Evolutionary conservation across 2,888 invertebrate species (phyloP), one percentile per base, ranked within the genome.

Genomic region (Drosophila barbarae): DNA sequence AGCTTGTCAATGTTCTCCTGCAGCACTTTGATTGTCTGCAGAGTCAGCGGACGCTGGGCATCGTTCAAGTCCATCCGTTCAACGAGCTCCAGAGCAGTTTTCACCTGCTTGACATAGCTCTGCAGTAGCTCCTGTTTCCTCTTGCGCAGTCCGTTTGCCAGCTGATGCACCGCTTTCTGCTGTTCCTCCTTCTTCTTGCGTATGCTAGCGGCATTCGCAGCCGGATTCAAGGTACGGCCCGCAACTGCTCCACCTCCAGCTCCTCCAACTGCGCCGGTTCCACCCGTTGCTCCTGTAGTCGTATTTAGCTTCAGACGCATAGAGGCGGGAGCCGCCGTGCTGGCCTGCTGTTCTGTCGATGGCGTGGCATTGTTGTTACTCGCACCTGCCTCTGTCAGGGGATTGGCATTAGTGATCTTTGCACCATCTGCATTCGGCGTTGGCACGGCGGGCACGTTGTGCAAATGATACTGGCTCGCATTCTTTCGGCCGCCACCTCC

Each of bases 101-200:
- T 94, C 90, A 98, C 96, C 82, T 97, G 95, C 34, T 94, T 93
- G n/a, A 98, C 90, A 87, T 97, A 96, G 68, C 95, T 96, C 72
- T 96, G 94, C n/a, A 98, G 89, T 65, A 98, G 88, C 72, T 95
- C 95, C 81, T 96, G 95, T 72, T 96, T 96, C 0, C 96, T 91
- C 84, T 95, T 95, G 57, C 95, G 93, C 81, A 97, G 90, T 82
- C 96, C 95, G 76, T 93, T 93, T 1, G 95, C 95, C 50, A 95
- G 91, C 84, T 95, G 95, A 34, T 94, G 88, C 2, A 94, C 93
- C 71, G 94, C 94, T 79, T 94, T 94, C 61, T 93, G 92, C 76
- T 94, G 93, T 73, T 94, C 94, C 80, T 95, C 94, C 74, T 94
- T 93, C 65, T 93, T 93, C 84, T 94, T 94, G 74, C 94, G 93